Conservation (phyloP, 2,888 invertebrate species). For the Xestia ashworthii region DNA sequence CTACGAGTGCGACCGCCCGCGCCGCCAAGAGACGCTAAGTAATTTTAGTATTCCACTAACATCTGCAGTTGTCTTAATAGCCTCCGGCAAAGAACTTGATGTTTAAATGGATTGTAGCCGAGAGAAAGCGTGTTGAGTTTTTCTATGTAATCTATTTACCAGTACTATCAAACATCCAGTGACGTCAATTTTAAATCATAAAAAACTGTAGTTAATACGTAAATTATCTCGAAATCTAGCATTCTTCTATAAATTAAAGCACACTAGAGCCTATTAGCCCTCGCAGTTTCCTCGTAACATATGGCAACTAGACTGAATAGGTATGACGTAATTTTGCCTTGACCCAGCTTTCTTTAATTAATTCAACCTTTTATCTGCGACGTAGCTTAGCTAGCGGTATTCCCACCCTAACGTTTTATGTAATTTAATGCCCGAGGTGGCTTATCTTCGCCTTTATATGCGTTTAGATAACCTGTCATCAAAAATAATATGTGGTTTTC, state of each 20-base stretch:
- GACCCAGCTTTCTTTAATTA: slow-evolving; percentile 58
- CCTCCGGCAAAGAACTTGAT: background rate
- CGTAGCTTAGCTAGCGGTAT: slow-evolving; percentile 29
- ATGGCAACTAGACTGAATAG: slow-evolving; percentile 27
- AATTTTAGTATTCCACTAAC: slow-evolving; percentile 40
- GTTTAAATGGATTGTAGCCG: background rate
- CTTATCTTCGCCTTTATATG: slow-evolving; percentile 46
- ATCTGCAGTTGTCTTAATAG: slow-evolving; percentile 19
- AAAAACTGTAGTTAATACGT: background rate
- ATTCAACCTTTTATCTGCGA: slow-evolving; percentile 54
- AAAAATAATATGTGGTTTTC: slow-evolving; percentile 32
- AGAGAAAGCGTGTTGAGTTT: background rate
- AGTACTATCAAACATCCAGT: background rate
- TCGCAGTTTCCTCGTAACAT: slow-evolving; percentile 8
- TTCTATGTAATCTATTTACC: background rate
- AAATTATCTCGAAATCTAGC: background rate
- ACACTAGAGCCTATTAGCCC: background rate
- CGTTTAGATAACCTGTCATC: slow-evolving; percentile 34
- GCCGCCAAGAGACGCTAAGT: slow-evolving; percentile 85
- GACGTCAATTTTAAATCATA: background rate
- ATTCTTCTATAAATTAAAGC: slow-evolving; percentile 1
- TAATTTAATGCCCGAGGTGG: slow-evolving; percentile 31
- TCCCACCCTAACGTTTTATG: slow-evolving; percentile 33
- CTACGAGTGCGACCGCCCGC: slow-evolving; percentile 81
- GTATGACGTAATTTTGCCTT: slow-evolving; percentile 56